Evolutionary conservation across 2,797 vertebrate species (phyloP).

Genomic region (Hephaestus fuliginosus): DNA sequence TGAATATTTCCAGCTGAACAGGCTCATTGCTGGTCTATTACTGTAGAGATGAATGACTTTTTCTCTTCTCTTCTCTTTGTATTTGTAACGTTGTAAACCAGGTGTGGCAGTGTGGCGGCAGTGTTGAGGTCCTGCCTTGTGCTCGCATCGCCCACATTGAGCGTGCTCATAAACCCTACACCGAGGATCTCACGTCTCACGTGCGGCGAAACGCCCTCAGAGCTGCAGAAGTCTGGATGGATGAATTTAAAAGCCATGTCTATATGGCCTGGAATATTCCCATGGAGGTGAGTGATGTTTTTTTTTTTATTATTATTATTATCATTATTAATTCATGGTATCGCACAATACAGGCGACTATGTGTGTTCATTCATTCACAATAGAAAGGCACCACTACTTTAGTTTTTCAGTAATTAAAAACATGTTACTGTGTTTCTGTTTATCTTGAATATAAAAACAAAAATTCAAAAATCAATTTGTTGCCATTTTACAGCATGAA

Average conservation of each 20-base stretch:
- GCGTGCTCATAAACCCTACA: constrained; percentile 97
- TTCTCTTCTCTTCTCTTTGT: constrained; percentile 15
- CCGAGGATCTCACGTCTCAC: constrained; percentile 93
- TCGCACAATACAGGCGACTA: neutral
- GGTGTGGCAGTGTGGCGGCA: constrained; percentile 90
- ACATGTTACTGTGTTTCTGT: neutral
- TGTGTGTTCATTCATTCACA: neutral
- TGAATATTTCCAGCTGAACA: neutral
- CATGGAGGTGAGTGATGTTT: constrained; percentile 89
- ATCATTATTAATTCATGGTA: neutral
- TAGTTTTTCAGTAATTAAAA: neutral
- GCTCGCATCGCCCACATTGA: constrained; percentile 97
- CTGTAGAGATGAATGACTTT: neutral
- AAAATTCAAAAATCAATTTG: neutral
- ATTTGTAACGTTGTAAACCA: constrained; percentile 53
- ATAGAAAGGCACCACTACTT: neutral
- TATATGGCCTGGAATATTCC: constrained; percentile 99
- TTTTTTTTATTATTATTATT: too few relatives aligned
- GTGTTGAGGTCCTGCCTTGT: constrained; percentile 97
- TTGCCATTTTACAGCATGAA: too few relatives aligned
- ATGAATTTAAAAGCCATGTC: constrained; percentile 98
- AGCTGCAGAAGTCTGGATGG: constrained; percentile 99
- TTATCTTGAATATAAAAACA: neutral
- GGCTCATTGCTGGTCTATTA: neutral
- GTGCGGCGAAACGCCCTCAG: constrained; percentile 95